Base-by-base conservation (phyloP, 1,140 invertebrate species). In the Sesamia nonagrioides region DNA sequence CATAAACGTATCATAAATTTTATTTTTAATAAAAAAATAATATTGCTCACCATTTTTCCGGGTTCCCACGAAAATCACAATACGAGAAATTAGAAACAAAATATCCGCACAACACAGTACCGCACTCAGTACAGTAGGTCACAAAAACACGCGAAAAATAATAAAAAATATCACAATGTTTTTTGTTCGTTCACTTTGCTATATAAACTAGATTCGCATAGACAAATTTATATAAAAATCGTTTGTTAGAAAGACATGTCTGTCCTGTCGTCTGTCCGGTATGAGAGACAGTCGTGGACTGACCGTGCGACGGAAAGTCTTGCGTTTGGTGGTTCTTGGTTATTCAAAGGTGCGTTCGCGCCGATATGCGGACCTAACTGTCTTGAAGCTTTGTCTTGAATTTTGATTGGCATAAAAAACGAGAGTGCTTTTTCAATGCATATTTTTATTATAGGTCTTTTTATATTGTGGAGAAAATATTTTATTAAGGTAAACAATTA, bases 271-370 rank as follows among this genome's bases (percentile, higher is more conserved):
- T 91, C 91, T 92, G 91, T 89, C 88, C 82, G 84, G 71, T 42
- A 74, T 80, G 89, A 89, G 80, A 91, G 91, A 91, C 92, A 89
- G 88, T 89, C 80, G 84, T 89, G 91, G 90, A 92, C 91, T 94
- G 90, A 86, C 82, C 79, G 78, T 73, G 78, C 68, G 81, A 75
- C 89, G 86, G 89, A 91, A 92, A 92, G 91, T 89, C 78, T 83
- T 77, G 72, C 58, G 86, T 87, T 88, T 88, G 78, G 86, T 85
- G 84, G 83, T 81, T 74, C 82, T 88, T 92, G 84, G 71, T 79
- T 77, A 92, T 89, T 89, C 91, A 81, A 84, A 86, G 82, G 87
- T 84, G 91, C 91, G 92, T 81, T 45, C 40, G 85, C 86, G 90
- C 75, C 81, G 78, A 80, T 87, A 84, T 75, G 73, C 72, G 81